Conservation (phyloP, 2,888 invertebrate genomes). For the Morpho deidamia region DNA sequence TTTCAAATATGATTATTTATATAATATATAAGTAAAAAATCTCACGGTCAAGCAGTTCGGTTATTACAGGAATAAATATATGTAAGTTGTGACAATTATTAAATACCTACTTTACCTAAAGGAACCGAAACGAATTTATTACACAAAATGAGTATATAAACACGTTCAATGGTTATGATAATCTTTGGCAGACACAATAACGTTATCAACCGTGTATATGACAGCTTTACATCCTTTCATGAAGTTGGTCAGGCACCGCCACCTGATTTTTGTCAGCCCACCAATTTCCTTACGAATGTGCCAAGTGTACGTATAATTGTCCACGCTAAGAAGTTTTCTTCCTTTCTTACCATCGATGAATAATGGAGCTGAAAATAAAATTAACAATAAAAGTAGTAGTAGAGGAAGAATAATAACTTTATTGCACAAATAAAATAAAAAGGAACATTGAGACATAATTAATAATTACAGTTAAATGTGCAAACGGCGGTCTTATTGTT, state of each 20-base stretch:
- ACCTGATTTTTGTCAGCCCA: slow-evolving; percentile 14
- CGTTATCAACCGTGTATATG: slow-evolving; percentile 26
- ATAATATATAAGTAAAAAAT: too few relatives aligned
- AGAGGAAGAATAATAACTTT: too few relatives aligned
- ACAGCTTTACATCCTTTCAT: slow-evolving; percentile 34
- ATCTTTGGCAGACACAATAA: slow-evolving; percentile 19
- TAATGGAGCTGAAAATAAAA: background rate
- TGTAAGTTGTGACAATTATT: background rate
- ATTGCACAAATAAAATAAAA: too few relatives aligned
- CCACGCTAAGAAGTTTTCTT: background rate
- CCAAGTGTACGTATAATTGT: slow-evolving; percentile 7
- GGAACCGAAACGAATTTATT: too few relatives aligned
- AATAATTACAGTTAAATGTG: too few relatives aligned
- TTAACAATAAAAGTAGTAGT: background rate
- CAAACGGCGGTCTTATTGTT: too few relatives aligned
- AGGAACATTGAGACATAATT: too few relatives aligned
- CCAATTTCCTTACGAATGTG: background rate
- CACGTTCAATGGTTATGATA: slow-evolving; percentile 20
- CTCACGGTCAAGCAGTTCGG: too few relatives aligned
- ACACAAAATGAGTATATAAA: too few relatives aligned
- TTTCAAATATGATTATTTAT: too few relatives aligned
- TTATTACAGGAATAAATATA: too few relatives aligned
- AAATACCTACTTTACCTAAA: too few relatives aligned
- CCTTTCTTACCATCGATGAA: slow-evolving; percentile 6
- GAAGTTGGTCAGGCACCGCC: slow-evolving; percentile 40